Base-by-base conservation (phyloP, 1,140 invertebrate genomes). In the Pristionchus pacificus region DNA sequence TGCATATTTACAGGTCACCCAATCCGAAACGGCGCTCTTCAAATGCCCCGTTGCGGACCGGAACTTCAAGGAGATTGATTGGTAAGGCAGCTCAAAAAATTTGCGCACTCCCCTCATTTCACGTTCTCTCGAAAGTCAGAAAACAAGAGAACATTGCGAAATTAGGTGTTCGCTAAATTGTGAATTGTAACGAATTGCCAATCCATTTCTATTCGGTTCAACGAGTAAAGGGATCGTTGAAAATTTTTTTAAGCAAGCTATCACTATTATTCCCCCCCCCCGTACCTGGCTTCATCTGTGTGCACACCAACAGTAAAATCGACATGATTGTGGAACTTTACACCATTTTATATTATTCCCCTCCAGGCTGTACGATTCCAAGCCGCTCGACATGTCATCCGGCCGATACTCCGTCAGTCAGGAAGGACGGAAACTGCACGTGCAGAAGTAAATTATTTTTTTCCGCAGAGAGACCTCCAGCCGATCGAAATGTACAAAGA, bases 21-120 rank as follows among this genome's bases (percentile, higher is more conserved):
- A 75, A 32, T 69, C 74, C 1, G 61, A 71, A 19, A 65, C 77
- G 1, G 66, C 67, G 25, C 49, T 61, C 2, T 74, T 79, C 38
- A 68, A 68, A 15, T 79, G 78, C 29, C 79, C 74, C 1, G 66
- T 79, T 30, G 68, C 75, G 25, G 71, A 79, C 64, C 30, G 55
- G 25, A 75, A 78, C 62, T 79, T 78, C 58, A 33, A 64, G 10
- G 38, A 79, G 19, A 80, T 79, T 58, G 68, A 62, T 1, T 79
- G 77, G 77, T 70, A 70, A 19, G 49, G 13, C 6, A 28, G 19
- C 19, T 10, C 6, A 49, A 49, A 49, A 49, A n/a, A n/a, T n/a
- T n/a, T n/a, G n/a, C n/a, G n/a, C n/a, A n/a, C n/a, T n/a, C n/a
- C n/a, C n/a, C n/a, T n/a, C n/a, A n/a, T n/a, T n/a, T n/a, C n/a